Conservation (phyloP, 2,888 invertebrate genomes). For the Trissoscelio sp. region DNA sequence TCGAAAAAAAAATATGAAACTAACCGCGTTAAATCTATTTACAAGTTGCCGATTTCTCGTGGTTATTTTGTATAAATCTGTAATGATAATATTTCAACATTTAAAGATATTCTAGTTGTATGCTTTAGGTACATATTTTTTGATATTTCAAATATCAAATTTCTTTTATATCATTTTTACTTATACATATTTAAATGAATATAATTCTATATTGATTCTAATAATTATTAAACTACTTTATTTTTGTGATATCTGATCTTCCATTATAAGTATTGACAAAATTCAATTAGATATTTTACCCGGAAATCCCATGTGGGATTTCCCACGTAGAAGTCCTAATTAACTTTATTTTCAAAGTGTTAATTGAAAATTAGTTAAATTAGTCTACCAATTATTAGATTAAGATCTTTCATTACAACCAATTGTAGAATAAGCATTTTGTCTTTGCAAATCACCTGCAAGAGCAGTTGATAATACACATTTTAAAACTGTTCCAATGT, state of each 20-base stretch:
- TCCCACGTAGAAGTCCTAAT: too few species aligned
- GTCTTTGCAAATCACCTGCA: constrained; percentile 11
- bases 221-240: not conserved
- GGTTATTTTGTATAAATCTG: constrained; percentile 19
- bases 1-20: constrained; percentile 27
- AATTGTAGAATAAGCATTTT: constrained; percentile 8
- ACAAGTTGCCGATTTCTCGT: constrained; percentile 5
- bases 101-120: constrained; percentile 6
- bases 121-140: not conserved
- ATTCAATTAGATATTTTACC: not conserved
- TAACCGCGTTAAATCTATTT: constrained; percentile 9
- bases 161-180: too few species aligned
- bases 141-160: not conserved
- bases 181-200: too few species aligned
- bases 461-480: constrained; percentile 24
- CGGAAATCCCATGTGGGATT: too few species aligned
- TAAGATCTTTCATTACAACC: constrained; percentile 13
- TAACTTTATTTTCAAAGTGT: not conserved
- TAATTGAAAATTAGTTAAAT: not conserved
- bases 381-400: not conserved
- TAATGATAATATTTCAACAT: constrained; percentile 42
- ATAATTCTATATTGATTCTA: not conserved
- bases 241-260: constrained; percentile 25
- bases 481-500: constrained; percentile 20
- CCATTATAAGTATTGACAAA: not conserved